Evolutionary conservation across 2,888 invertebrate species (phyloP).

Genomic region (Alentia gelatinosa): DNA sequence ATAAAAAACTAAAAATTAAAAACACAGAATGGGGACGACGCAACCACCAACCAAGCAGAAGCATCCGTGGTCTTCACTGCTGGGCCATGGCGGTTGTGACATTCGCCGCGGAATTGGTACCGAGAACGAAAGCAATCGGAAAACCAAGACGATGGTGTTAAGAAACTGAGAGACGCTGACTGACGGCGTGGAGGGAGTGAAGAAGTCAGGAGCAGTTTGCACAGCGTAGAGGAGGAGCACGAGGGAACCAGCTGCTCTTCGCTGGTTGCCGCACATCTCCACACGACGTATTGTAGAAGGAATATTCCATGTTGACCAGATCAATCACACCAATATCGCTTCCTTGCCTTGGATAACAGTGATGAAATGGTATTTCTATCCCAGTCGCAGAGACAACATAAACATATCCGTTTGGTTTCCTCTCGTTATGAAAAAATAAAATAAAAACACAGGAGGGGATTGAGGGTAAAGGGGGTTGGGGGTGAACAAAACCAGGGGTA

Average conservation of each 20-base stretch:
- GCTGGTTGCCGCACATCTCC: no score
- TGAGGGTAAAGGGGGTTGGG: background rate
- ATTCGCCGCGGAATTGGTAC: background rate
- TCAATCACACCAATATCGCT: background rate
- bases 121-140: background rate
- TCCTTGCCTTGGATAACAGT: background rate
- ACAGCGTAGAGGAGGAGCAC: background rate
- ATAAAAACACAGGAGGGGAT: background rate
- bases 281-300: no score
- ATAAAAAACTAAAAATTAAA: no score
- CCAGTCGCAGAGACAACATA: background rate
- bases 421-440: conserved; percentile 5
- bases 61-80: conserved; percentile 7
- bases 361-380: background rate
- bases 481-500: background rate
- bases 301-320: background rate
- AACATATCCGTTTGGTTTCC: background rate
- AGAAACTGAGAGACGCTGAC: background rate
- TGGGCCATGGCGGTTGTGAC: background rate
- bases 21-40: conserved; percentile 15
- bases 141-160: conserved; percentile 18
- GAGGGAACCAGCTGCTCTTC: background rate
- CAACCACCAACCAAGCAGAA: conserved; percentile 22
- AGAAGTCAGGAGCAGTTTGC: background rate
- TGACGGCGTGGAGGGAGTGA: background rate